Evolutionary conservation across 2,113 vertebrate genomes (phyloP), one percentile per base, ranked within the genome.

Genomic region (Python bivittatus): DNA sequence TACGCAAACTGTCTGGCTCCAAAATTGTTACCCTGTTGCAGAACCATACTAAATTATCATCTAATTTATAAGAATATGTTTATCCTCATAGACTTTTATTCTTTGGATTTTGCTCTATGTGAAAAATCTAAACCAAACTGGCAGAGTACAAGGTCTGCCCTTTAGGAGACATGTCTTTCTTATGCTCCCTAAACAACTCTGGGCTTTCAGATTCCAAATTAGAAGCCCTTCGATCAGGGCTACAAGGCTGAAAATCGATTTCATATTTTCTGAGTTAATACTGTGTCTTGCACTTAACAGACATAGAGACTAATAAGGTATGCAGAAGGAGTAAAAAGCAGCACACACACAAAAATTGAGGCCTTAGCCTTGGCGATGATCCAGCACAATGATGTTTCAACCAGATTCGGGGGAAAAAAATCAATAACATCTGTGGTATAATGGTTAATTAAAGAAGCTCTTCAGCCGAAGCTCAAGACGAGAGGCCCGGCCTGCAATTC

Each of bases 381-480:
- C 98, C 98, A 99, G 98, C 98, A 98, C 98, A 98, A 98, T 98
- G 98, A 99, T 98, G 98, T 98, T 98, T 97, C 98, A 98, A 98
- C 98, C 98, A 98, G 98, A 98, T 98, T 98, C 98, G 96, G 97
- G 95, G 3, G 97, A 97, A 98, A 97, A 98, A 98, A 99, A 99
- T 99, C 98, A 99, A 99, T 99, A 99, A 99, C 99, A 99, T 99
- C 99, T 99, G 99, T 98, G 98, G 98, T 98, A 99, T 99, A 99
- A 99, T 99, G 99, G 99, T 99, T 99, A 99, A 99, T 99, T 99
- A 99, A 99, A 99, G 99, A 99, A 98, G 98, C 99, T 99, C 99
- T 99, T 98, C 98, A 99, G 98, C 95, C 97, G 98, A 79, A 98
- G 98, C 98, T 98, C 98, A 98, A 98, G 98, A 99, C 98, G 99